phyloP scores from a whole-genome alignment of 2,113 vertebrate species.

The human (Homo sapiens) region DNA sequence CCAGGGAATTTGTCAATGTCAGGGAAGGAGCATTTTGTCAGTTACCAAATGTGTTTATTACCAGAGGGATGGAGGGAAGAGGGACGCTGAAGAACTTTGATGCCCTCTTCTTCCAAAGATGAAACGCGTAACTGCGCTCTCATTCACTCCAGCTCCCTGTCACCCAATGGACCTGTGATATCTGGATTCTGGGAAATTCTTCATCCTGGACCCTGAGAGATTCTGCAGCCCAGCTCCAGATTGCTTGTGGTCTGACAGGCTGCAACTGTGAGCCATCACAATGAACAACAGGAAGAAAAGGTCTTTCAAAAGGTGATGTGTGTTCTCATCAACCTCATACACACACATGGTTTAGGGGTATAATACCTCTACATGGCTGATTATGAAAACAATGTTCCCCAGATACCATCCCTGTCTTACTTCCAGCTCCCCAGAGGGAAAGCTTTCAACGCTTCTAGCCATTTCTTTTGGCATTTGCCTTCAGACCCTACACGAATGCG shows the following conservation, averaged over 20 bases:
- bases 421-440: not conserved
- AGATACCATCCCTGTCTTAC: not conserved
- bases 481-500: not conserved
- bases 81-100: not conserved
- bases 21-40: not conserved
- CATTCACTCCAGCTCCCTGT: not conserved
- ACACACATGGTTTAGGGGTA: not conserved
- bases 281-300: too few species aligned
- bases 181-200: fast-evolving
- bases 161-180: fast-evolving
- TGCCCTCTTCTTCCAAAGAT: not conserved
- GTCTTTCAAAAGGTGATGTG: fast-evolving
- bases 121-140: not conserved
- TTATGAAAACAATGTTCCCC: not conserved
- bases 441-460: not conserved
- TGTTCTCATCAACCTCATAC: not conserved
- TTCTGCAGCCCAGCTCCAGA: too few species aligned
- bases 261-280: not conserved
- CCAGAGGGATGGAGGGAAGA: not conserved
- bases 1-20: not conserved
- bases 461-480: not conserved
- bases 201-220: not conserved
- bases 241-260: fast-evolving
- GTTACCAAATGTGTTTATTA: not conserved
- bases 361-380: fast-evolving